phyloP scores from a whole-genome alignment of 2,797 vertebrate species.

The Oreortyx pictus region DNA sequence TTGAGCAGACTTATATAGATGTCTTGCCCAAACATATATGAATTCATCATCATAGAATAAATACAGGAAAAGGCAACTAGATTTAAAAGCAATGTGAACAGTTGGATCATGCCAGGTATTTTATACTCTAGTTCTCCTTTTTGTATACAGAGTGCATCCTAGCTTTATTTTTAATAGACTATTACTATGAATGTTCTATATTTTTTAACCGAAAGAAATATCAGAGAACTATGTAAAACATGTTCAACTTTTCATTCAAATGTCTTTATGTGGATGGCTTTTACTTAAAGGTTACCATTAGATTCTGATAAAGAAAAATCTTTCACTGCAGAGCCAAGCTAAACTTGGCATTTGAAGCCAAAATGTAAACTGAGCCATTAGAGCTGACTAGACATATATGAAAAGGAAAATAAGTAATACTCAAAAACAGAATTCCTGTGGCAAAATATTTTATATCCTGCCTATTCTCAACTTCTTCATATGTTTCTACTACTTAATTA shows the following conservation, averaged over 20 bases:
- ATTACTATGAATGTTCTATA: not conserved
- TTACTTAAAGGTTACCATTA: slow-evolving; percentile 53
- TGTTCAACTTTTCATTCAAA: slow-evolving; percentile 30
- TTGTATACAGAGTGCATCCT: not conserved
- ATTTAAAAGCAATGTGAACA: not conserved
- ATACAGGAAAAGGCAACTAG: not conserved
- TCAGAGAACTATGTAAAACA: slow-evolving; percentile 31
- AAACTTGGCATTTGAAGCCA: slow-evolving; percentile 45
- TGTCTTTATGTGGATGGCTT: slow-evolving; percentile 42
- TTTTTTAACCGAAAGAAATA: slow-evolving; percentile 21
- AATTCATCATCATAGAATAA: not conserved
- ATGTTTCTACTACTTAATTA: not conserved
- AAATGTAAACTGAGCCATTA: slow-evolving; percentile 33
- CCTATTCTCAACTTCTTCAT: slow-evolving; percentile 19
- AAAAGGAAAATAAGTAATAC: slow-evolving; percentile 55
- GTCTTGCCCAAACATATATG: not conserved
- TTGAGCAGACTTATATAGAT: not conserved
- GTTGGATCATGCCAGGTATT: not conserved
- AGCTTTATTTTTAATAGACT: not conserved
- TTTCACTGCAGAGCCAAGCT: slow-evolving; percentile 47
- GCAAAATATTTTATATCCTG: slow-evolving; percentile 28
- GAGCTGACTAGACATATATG: slow-evolving; percentile 46
- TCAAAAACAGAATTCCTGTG: slow-evolving; percentile 21
- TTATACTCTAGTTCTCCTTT: not conserved
- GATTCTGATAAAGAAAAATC: slow-evolving; percentile 47